Percentiles rank a stretch among this genome's conserved stretches.
Evolutionary conservation across 1,140 invertebrate genomes (phyloP).

Genomic region (Galleria mellonella): DNA sequence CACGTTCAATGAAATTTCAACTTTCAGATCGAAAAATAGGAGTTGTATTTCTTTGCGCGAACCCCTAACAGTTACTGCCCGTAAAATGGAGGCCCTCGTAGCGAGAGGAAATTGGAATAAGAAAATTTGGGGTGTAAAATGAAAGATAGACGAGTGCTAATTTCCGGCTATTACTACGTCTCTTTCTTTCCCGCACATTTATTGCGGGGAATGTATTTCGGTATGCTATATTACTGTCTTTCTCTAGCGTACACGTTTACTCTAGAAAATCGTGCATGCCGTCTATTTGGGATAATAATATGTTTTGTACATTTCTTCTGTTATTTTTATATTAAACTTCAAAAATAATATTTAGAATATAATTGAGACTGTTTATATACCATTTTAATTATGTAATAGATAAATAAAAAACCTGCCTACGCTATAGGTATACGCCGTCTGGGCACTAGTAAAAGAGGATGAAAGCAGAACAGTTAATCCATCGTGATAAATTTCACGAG

Average conservation of each 20-base stretch:
- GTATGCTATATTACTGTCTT: constrained; percentile 48
- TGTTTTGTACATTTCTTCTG: constrained; percentile 1
- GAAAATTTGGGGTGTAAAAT: constrained; percentile 75
- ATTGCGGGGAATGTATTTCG: constrained; percentile 39
- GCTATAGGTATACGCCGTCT: too few species aligned
- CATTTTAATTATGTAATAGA: too few species aligned
- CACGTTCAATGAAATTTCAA: constrained; percentile 19
- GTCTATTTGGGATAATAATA: background rate
- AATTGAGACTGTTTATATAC: background rate
- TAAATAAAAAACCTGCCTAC: too few species aligned
- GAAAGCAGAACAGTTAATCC: too few species aligned
- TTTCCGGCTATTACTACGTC: constrained; percentile 72
- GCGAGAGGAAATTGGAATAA: constrained; percentile 73
- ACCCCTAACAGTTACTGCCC: constrained; percentile 22
- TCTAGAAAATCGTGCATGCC: constrained; percentile 9
- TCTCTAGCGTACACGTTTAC: constrained; percentile 42
- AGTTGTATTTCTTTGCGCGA: constrained; percentile 9
- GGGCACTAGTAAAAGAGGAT: too few species aligned
- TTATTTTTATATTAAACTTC: background rate
- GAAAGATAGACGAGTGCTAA: constrained; percentile 74
- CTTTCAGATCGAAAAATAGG: constrained; percentile 12
- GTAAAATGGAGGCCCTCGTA: constrained; percentile 43
- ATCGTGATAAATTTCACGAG: too few species aligned
- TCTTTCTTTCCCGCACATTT: constrained; percentile 70
- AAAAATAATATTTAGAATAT: background rate